Conservation (phyloP, 2,113 vertebrate species). For the Brachionichthys hirsutus region DNA sequence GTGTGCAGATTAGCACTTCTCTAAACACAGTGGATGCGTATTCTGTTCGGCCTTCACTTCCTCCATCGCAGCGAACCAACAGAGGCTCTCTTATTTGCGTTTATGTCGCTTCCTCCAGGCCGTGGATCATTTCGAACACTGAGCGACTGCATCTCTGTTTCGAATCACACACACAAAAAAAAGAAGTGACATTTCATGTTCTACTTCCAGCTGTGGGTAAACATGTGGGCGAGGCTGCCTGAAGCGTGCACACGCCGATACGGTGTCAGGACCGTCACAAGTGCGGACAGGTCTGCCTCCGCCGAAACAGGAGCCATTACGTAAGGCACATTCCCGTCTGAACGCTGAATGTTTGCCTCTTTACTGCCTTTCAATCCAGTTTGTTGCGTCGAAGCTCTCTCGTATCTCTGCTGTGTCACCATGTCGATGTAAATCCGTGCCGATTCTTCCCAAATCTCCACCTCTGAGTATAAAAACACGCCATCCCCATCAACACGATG, state of each 20-base stretch:
- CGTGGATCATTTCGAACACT: neutral
- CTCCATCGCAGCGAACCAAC: too few species aligned
- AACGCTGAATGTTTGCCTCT: constrained; percentile 36
- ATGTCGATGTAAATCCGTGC: neutral
- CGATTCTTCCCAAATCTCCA: too few species aligned
- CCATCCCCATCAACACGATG: too few species aligned
- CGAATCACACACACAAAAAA: too few species aligned
- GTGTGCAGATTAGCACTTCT: constrained; percentile 16
- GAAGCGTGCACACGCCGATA: neutral
- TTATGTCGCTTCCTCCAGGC: too few species aligned
- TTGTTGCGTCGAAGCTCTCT: constrained; percentile 1
- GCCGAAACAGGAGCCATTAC: constrained; percentile 45
- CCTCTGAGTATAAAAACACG: too few species aligned
- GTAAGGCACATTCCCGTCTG: constrained; percentile 61
- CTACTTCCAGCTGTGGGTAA: constrained; percentile 31
- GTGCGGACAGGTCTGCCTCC: constrained; percentile 61
- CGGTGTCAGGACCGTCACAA: constrained; percentile 24
- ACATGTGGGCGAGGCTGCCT: constrained; percentile 33
- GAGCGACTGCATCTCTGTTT: neutral
- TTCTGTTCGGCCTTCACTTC: constrained; percentile 8
- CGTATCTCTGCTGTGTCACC: neutral
- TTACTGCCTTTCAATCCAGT: neutral
- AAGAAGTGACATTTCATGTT: constrained; percentile 12
- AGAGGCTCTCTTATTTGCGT: neutral
- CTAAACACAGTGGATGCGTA: neutral